Evolutionary conservation across 2,113 vertebrate species (phyloP).

Genomic region (Turdus rufiventris): DNA sequence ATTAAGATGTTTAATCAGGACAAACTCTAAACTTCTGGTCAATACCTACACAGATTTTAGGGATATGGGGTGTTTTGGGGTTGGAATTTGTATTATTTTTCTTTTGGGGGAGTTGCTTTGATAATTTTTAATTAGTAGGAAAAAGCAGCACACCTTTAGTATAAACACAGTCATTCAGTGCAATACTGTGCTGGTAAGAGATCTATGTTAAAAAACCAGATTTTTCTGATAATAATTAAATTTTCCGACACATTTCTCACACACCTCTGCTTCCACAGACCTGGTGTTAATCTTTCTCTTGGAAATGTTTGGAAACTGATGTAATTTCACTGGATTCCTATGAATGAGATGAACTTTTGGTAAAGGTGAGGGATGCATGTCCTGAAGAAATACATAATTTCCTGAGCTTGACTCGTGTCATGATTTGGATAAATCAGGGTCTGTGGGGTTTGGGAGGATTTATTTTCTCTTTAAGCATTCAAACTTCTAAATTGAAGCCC

Average conservation of each 20-base stretch:
- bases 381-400: background rate
- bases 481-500: background rate
- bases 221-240: background rate
- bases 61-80: background rate
- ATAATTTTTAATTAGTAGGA: background rate
- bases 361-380: background rate
- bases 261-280: background rate
- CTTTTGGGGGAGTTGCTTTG: background rate
- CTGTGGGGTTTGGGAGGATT: background rate
- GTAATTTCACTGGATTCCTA: background rate
- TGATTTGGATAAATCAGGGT: background rate
- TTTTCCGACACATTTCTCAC: background rate
- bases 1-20: background rate
- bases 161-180: background rate
- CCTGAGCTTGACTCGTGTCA: background rate
- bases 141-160: accelerated
- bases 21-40: background rate
- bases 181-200: background rate
- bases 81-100: background rate
- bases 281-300: background rate
- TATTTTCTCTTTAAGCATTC: background rate
- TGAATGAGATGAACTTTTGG: background rate
- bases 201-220: background rate
- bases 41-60: background rate
- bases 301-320: background rate